These are phyloP conservation scores for Saguinus imperator DNA, from an alignment of 2,113 vertebrate genomes.

Conservation along the genomic window DNA sequence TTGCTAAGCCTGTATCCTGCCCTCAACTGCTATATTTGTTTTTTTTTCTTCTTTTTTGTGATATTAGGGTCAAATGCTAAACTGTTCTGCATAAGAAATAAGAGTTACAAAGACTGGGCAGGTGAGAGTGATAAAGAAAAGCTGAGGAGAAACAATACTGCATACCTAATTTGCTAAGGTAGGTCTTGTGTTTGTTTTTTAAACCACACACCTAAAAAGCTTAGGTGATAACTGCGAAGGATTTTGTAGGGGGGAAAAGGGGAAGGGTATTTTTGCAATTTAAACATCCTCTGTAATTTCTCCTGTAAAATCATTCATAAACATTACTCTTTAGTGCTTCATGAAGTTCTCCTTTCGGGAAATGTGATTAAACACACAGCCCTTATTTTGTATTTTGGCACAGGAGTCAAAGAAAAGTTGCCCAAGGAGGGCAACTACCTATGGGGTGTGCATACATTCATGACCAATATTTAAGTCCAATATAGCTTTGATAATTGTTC, in stretches of 20 bases:
- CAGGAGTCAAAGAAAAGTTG: neutral
- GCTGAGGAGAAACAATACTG: neutral
- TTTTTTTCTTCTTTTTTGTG: too few relatives aligned
- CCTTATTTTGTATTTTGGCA: neutral
- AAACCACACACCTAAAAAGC: neutral
- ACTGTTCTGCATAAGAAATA: neutral
- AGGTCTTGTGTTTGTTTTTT: neutral
- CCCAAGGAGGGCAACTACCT: neutral
- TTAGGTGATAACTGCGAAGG: neutral
- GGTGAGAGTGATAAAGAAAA: neutral
- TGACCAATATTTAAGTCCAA: neutral
- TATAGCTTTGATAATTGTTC: constrained; percentile 35
- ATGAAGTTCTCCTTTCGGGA: neutral
- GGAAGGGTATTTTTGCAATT: neutral
- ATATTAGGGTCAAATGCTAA: neutral
- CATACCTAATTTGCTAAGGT: neutral
- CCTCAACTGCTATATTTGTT: neutral
- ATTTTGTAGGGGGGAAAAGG: neutral
- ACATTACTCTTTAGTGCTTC: neutral
- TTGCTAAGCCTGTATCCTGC: neutral
- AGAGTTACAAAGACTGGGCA: neutral
- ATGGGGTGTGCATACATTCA: neutral
- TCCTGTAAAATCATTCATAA: neutral
- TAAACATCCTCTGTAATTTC: neutral
- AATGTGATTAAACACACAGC: neutral